A percentile compares a stretch with the other conserved stretches of the same genome.
These are phyloP conservation scores for Natrix natrix DNA, from an alignment of 2,797 vertebrate species.

Conservation along the genomic window DNA sequence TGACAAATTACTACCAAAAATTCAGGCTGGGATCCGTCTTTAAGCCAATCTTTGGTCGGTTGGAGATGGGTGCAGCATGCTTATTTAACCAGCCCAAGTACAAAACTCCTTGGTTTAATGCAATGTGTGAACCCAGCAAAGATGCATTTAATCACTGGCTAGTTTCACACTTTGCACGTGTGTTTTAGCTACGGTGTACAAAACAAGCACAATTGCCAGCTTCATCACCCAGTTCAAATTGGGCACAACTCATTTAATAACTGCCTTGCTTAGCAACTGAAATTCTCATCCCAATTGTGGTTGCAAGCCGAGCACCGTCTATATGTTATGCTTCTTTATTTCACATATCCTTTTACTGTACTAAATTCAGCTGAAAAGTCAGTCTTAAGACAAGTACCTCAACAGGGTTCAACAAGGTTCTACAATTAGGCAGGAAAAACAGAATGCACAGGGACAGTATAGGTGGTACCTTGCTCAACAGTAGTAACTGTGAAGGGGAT, in stretches of 20 bases:
- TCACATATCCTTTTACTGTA: background rate
- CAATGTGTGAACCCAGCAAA: background rate
- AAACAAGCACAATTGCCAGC: background rate
- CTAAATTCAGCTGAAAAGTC: background rate
- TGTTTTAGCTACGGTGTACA: background rate
- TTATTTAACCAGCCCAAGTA: background rate
- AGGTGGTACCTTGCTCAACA: too few relatives aligned
- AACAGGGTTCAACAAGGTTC: too few relatives aligned
- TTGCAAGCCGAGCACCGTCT: background rate
- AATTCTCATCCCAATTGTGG: background rate
- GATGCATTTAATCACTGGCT: background rate
- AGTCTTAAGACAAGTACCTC: background rate
- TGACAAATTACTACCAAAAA: background rate
- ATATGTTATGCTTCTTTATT: background rate
- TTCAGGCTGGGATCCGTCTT: background rate
- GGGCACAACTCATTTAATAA: background rate
- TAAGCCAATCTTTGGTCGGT: background rate
- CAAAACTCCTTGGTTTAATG: background rate
- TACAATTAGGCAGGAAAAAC: too few relatives aligned
- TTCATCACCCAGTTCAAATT: background rate
- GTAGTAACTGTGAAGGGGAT: too few relatives aligned
- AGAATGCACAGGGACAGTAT: too few relatives aligned
- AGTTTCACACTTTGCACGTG: background rate
- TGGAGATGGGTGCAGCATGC: background rate
- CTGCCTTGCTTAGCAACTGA: background rate